These are phyloP conservation scores for Podargus strigoides DNA, from an alignment of 2,797 vertebrate species.

Conservation along the genomic window DNA sequence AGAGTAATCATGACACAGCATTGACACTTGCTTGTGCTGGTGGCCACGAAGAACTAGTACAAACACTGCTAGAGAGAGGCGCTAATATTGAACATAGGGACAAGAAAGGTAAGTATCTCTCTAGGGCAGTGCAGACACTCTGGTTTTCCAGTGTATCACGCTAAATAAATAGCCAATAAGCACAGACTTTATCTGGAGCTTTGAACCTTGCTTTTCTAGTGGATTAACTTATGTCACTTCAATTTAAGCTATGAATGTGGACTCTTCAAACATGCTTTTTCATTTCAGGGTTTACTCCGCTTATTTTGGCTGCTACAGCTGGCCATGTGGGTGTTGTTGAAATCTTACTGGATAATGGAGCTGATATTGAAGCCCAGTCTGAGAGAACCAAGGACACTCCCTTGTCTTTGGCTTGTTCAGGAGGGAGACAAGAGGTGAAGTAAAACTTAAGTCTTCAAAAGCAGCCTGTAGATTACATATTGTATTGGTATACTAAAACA, in stretches of 20 bases:
- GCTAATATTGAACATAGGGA: slow-evolving; percentile 82
- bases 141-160: too few relatives aligned
- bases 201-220: background rate
- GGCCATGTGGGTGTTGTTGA: slow-evolving; percentile 83
- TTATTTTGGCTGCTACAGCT: slow-evolving; percentile 81
- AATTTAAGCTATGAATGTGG: background rate
- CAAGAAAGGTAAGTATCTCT: slow-evolving; percentile 73
- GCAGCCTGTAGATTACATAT: accelerated
- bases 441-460: background rate
- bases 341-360: slow-evolving; percentile 81
- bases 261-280: background rate
- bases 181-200: background rate
- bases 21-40: slow-evolving; percentile 81
- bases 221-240: accelerated
- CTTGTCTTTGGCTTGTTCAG: slow-evolving; percentile 82
- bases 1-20: slow-evolving; percentile 82
- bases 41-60: slow-evolving; percentile 81
- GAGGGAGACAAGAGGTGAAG: slow-evolving; percentile 81
- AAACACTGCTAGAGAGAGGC: slow-evolving; percentile 80
- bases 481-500: background rate
- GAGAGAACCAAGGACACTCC: slow-evolving; percentile 85
- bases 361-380: slow-evolving; percentile 83
- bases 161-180: accelerated
- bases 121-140: accelerated
- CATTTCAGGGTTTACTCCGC: slow-evolving; percentile 79